Evolutionary conservation across 2,797 vertebrate genomes (phyloP), one percentile per base, ranked within the genome.

Genomic region (Knipowitschia caucasica): DNA sequence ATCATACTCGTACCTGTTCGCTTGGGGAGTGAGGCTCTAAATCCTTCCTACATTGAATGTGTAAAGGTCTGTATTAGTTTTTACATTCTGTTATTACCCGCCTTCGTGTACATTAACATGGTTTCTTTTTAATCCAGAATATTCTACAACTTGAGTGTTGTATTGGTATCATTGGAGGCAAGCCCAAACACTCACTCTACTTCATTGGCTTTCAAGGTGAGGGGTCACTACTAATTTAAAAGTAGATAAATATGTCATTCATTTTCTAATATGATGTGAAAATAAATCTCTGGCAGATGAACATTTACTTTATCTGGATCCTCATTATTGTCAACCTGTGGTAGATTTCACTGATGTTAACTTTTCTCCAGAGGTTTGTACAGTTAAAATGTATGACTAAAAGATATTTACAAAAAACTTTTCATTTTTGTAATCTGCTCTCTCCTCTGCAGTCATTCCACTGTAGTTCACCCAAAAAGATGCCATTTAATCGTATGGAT

Each of bases 141-240:
- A 92, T 98, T 58, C 86, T 96, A 8, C 88, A 88, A 54, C 83
- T 94, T 29, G 89, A 93, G 5, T 91, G 91, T 68, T 96, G 95
- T 69, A 88, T 96, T 33, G 95, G 95, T 47, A 95, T 98, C 76
- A 95, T 96, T 3, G 94, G 95, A 4, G 95, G 94, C 35, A 95
- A 94, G 75, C 94, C 95, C 0, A 93, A 93, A 42, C 95, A 98
- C 75, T 96, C 94, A 0, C 89, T 96, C 2, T 96, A 93, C 77
- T 98, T 98, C 61, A 62, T 95, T 10, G 95, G 95, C 54, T 96
- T 91, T 79, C 94, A 96, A 86, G 95, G 95, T 96, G 77, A 78
- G 78, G 53, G 11, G 20, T 4, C 4, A 7, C 26, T 26, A 27
- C 24, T 42, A 11, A 3, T 12, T 21, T 11, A 2, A 21, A 21